These are phyloP conservation scores for Gymnarchus niloticus DNA, from an alignment of 2,113 vertebrate species.

Conservation along the genomic window DNA sequence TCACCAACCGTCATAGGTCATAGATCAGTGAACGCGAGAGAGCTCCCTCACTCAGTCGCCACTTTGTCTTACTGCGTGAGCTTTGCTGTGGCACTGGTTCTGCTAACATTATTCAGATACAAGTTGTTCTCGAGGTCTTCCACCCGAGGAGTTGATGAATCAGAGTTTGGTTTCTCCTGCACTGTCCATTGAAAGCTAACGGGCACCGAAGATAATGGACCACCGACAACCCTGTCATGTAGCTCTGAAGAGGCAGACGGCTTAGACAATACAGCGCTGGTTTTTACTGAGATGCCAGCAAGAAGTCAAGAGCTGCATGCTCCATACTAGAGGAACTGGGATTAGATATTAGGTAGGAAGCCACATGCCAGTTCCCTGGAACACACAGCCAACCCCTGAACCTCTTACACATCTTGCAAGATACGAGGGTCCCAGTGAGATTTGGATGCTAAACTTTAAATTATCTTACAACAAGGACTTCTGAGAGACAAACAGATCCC, in stretches of 20 bases:
- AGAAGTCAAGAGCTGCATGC: neutral
- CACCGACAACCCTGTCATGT: constrained; percentile 36
- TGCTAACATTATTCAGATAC: constrained; percentile 21
- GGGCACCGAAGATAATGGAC: constrained; percentile 28
- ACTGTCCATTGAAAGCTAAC: constrained; percentile 29
- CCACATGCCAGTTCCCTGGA: neutral
- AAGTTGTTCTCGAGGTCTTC: constrained; percentile 31
- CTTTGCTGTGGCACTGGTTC: constrained; percentile 22
- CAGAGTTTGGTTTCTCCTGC: constrained; percentile 26
- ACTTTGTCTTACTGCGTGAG: constrained; percentile 34
- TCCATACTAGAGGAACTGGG: neutral
- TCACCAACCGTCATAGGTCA: constrained; percentile 31
- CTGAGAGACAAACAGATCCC: neutral
- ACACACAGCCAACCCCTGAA: neutral
- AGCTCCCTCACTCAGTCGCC: constrained; percentile 37
- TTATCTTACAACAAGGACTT: neutral
- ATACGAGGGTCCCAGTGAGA: neutral
- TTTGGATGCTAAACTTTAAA: constrained; percentile 4
- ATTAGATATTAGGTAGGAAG: neutral
- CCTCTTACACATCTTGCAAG: neutral
- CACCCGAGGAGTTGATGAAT: constrained; percentile 41
- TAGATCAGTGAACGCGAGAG: constrained; percentile 27
- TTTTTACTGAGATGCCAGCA: constrained; percentile 29
- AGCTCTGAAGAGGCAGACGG: constrained; percentile 28
- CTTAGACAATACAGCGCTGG: neutral